Percentiles rank a stretch among this genome's conserved stretches.
Evolutionary conservation across 2,888 invertebrate genomes (phyloP).

Genomic region (Cistogaster globosa): DNA sequence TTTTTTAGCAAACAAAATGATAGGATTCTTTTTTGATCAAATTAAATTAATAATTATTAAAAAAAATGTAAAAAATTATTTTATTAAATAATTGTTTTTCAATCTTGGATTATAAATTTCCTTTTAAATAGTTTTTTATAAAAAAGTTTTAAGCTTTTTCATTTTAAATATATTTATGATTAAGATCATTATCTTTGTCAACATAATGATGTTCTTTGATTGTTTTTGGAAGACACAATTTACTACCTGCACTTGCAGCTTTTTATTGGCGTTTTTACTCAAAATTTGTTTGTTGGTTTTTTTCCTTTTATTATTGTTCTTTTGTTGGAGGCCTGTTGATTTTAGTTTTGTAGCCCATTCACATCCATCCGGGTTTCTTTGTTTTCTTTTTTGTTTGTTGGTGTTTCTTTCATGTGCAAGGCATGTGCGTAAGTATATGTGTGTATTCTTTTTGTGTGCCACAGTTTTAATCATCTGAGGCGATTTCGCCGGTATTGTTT

Average conservation of each 20-base stretch:
- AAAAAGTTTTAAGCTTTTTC: neutral
- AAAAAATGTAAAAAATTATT: too few relatives aligned
- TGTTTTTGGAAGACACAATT: conserved; percentile 16
- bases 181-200: neutral
- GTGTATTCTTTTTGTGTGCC: conserved; percentile 31
- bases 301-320: neutral
- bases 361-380: conserved; percentile 49
- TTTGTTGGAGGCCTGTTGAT: conserved; percentile 57
- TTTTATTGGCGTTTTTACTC: neutral
- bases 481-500: conserved; percentile 52
- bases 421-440: neutral
- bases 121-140: too few relatives aligned
- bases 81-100: too few relatives aligned
- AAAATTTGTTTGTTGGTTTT: neutral
- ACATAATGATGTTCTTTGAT: conserved; percentile 1
- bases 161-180: neutral
- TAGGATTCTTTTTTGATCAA: too few relatives aligned
- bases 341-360: conserved; percentile 30
- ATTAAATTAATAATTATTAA: too few relatives aligned
- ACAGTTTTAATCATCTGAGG: conserved; percentile 59
- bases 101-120: too few relatives aligned
- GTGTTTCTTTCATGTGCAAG: conserved; percentile 39
- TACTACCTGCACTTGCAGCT: conserved; percentile 53
- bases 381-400: conserved; percentile 1
- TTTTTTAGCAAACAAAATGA: too few relatives aligned